Conservation (phyloP, 2,888 invertebrate genomes). For the Blera fallax region DNA sequence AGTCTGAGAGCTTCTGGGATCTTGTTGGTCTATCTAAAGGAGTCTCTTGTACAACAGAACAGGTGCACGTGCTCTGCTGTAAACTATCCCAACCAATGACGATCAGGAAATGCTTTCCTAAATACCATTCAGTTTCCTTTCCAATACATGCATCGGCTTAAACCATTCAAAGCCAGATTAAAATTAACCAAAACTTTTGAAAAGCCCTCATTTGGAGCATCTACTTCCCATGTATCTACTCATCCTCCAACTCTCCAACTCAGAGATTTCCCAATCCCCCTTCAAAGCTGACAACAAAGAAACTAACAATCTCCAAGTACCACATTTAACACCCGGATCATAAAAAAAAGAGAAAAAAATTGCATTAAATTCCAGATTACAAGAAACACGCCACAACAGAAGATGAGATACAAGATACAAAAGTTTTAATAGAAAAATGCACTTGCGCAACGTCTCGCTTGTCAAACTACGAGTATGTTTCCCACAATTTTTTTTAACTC, state of each 20-base stretch:
- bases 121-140: no score
- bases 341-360: no score
- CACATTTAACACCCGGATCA: background rate
- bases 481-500: background rate
- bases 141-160: no score
- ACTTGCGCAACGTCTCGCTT: constrained; percentile 30
- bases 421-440: constrained; percentile 1
- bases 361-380: constrained; percentile 8
- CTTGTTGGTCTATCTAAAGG: no score
- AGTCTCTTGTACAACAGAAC: no score
- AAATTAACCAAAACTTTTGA: no score
- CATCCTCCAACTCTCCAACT: background rate
- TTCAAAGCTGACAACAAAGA: background rate
- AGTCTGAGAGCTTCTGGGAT: no score
- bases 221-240: background rate
- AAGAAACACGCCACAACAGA: background rate
- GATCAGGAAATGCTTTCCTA: no score
- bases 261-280: background rate
- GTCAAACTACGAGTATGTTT: constrained; percentile 7
- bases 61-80: no score
- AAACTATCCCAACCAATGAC: no score
- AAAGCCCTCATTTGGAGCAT: background rate
- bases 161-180: no score
- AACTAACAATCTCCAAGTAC: background rate
- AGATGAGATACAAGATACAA: constrained; percentile 16